Evolutionary conservation across 2,113 vertebrate species (phyloP).

Genomic region (Scalopus aquaticus): DNA sequence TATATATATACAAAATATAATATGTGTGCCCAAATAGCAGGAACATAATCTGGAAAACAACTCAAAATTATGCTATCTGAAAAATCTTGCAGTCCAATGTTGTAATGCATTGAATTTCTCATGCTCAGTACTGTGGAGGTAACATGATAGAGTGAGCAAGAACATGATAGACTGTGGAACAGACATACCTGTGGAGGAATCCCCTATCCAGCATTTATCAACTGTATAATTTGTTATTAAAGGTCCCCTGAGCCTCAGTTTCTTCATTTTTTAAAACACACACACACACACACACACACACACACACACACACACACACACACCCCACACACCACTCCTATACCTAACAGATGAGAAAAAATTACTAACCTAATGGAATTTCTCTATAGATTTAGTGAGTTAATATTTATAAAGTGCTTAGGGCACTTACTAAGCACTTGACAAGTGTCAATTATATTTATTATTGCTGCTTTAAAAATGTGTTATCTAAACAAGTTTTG

Average conservation of each 20-base stretch:
- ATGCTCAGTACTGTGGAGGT: background rate
- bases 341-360: background rate
- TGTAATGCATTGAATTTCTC: background rate
- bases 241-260: background rate
- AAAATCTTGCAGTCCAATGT: background rate
- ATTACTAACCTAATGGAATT: background rate
- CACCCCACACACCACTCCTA: background rate
- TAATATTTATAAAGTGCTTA: background rate
- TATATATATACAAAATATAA: background rate
- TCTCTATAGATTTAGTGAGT: background rate
- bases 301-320: background rate
- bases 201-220: too few species aligned
- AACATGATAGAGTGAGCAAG: background rate
- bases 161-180: background rate
- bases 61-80: background rate
- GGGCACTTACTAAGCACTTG: background rate
- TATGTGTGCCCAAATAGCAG: background rate
- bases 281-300: background rate
- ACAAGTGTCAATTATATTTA: background rate
- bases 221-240: background rate
- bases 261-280: background rate
- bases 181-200: background rate
- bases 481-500: background rate
- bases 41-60: slow-evolving; percentile 3
- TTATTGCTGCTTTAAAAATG: background rate